Evolutionary conservation across 2,797 vertebrate genomes (phyloP).

Genomic region (Enteromius paludinosus): DNA sequence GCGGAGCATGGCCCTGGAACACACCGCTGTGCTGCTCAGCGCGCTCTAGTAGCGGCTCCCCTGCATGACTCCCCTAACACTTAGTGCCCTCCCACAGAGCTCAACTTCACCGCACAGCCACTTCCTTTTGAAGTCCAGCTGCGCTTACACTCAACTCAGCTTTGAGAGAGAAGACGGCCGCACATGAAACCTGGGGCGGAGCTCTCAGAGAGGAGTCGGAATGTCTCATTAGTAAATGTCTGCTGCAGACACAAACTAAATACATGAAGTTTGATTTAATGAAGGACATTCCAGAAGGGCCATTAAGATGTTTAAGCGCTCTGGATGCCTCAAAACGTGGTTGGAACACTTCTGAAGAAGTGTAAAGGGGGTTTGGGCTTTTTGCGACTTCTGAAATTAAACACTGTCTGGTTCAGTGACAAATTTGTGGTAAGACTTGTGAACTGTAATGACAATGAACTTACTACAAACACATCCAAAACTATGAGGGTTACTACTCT

Average conservation of each 20-base stretch:
- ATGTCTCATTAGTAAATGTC: conserved; percentile 4
- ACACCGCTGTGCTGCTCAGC: conserved; percentile 3
- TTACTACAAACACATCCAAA: neutral
- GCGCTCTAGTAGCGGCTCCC: conserved; percentile 38
- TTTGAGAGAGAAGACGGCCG: conserved; percentile 2
- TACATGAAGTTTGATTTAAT: neutral
- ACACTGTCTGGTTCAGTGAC: neutral
- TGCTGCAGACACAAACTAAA: neutral
- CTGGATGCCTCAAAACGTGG: neutral
- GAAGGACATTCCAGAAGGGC: neutral
- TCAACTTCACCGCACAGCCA: conserved; percentile 51
- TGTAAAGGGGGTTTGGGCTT: neutral
- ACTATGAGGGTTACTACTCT: neutral
- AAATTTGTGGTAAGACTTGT: neutral
- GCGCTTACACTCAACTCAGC: conserved; percentile 31
- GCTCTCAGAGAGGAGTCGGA: conserved; percentile 11
- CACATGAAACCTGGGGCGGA: conserved; percentile 58
- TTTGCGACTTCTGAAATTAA: neutral
- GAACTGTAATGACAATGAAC: neutral
- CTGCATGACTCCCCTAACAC: conserved; percentile 41
- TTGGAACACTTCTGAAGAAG: neutral
- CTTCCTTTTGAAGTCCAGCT: conserved; percentile 60
- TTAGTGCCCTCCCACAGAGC: conserved; percentile 49
- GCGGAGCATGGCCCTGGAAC: conserved; percentile 77
- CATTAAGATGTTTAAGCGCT: neutral